Evolutionary conservation across 2,113 vertebrate genomes (phyloP).

Genomic region (Pseudolaguvia tuberculata): DNA sequence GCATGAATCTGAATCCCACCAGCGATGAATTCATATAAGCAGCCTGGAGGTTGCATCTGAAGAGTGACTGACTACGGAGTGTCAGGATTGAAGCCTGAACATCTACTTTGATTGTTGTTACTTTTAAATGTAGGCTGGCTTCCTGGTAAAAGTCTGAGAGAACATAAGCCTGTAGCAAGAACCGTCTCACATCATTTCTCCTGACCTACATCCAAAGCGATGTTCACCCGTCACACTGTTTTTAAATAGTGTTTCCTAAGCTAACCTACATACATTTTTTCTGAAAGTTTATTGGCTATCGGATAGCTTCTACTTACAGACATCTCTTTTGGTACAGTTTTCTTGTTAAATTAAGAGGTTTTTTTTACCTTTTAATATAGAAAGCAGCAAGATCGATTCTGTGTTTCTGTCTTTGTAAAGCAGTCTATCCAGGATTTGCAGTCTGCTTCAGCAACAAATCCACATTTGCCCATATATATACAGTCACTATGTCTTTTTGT

Average conservation of each 20-base stretch:
- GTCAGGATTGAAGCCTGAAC: neutral
- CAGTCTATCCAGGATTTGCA: neutral
- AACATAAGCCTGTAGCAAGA: neutral
- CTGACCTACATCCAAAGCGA: slow-evolving; percentile 7
- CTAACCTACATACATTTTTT: neutral
- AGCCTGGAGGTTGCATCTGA: neutral
- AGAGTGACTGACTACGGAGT: neutral
- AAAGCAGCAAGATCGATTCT: neutral
- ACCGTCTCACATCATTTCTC: neutral
- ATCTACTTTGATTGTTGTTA: neutral
- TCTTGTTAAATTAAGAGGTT: neutral
- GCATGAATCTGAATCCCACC: neutral
- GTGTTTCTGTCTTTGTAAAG: neutral
- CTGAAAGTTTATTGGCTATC: neutral
- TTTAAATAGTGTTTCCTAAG: neutral
- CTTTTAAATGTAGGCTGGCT: neutral
- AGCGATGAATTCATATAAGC: neutral
- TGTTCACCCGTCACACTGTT: neutral
- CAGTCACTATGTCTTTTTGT: neutral
- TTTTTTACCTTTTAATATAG: neutral
- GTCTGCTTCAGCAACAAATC: neutral
- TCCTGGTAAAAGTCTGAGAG: neutral
- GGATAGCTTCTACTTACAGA: too few relatives aligned
- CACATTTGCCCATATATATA: neutral
- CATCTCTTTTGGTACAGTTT: too few relatives aligned